A percentile compares a stretch with the other conserved stretches of the same genome.
Conservation (phyloP, 92 coral and sea anemone genomes). For the Siderastrea siderea region DNA sequence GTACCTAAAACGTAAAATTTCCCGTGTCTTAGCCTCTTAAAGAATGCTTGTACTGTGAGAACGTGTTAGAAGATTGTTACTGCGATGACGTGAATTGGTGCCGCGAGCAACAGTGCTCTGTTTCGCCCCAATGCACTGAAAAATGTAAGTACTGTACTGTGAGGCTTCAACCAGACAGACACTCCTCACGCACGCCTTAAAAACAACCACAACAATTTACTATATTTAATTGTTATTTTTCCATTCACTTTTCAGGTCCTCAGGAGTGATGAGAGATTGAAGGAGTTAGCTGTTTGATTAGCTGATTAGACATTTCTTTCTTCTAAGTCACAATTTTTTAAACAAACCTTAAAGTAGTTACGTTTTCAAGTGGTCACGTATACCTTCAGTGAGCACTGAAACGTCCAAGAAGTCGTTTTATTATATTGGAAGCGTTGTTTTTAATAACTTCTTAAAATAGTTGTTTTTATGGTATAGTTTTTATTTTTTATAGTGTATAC, state of each 20-base stretch:
- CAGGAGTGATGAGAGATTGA: neutral
- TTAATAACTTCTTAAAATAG: too few relatives aligned
- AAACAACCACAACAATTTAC: neutral
- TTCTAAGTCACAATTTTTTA: too few relatives aligned
- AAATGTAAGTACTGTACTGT: neutral
- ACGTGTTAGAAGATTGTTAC: neutral
- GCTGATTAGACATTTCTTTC: neutral
- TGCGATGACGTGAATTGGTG: slow-evolving; percentile 12
- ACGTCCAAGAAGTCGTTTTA: too few relatives aligned
- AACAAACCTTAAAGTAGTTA: too few relatives aligned
- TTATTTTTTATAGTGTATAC: too few relatives aligned
- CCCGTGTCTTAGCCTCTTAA: neutral
- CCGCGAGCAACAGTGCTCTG: neutral
- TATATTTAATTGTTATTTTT: neutral
- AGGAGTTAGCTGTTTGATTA: neutral
- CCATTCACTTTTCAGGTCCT: neutral
- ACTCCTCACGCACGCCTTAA: neutral
- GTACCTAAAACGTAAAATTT: neutral
- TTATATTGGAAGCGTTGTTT: too few relatives aligned
- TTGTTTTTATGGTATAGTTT: too few relatives aligned
- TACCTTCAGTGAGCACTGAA: too few relatives aligned
- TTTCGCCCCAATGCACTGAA: neutral
- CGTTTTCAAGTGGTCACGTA: too few relatives aligned
- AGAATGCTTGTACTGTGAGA: neutral
- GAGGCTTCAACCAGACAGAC: neutral